Conservation (phyloP, 2,113 vertebrate genomes). For the Antigone vipio region DNA sequence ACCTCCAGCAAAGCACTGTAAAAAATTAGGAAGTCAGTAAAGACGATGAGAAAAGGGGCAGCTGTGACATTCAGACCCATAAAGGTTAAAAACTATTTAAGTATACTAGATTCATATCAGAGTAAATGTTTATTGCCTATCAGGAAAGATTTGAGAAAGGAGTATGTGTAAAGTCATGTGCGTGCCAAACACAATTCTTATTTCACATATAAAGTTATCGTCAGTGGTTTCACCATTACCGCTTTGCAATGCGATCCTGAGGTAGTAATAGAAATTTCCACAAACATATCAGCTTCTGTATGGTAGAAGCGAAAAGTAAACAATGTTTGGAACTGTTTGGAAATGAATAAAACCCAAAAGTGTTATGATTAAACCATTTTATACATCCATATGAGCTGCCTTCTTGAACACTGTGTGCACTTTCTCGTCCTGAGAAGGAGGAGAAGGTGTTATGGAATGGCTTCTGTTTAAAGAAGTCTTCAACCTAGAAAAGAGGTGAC, state of each 20-base stretch:
- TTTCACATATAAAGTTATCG: background rate
- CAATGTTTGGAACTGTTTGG: background rate
- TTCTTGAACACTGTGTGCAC: background rate
- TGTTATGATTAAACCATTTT: background rate
- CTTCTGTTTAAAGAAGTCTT: background rate
- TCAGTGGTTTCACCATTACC: background rate
- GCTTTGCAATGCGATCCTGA: background rate
- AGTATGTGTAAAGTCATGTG: background rate
- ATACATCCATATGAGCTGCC: background rate
- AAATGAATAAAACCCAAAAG: background rate
- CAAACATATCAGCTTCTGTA: background rate
- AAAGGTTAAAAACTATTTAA: background rate
- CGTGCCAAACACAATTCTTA: background rate
- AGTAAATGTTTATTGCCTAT: background rate
- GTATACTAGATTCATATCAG: background rate
- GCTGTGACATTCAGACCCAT: background rate
- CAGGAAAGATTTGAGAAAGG: background rate
- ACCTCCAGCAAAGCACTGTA: background rate
- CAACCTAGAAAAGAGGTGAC: background rate
- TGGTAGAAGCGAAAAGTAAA: background rate
- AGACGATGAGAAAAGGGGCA: background rate
- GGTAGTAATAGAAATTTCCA: background rate
- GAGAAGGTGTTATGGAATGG: background rate
- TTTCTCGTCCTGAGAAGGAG: background rate
- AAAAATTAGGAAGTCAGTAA: background rate